A percentile compares a stretch with the other conserved stretches of the same genome.
phyloP scores from a whole-genome alignment of 2,113 vertebrate species.

The Fregata magnificens region DNA sequence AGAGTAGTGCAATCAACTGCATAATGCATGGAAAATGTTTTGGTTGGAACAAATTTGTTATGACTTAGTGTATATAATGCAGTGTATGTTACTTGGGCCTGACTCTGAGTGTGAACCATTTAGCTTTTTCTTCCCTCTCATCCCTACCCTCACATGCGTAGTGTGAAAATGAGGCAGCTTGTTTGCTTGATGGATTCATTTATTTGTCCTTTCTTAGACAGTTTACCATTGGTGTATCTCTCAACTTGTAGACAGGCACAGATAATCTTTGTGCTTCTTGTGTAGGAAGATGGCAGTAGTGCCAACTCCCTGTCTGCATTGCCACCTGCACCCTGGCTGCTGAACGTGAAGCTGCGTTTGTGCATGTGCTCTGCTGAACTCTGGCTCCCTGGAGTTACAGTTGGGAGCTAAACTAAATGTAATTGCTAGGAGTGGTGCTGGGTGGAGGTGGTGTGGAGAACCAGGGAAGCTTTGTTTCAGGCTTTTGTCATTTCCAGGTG shows the following conservation, averaged over 20 bases:
- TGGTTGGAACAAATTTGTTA: neutral
- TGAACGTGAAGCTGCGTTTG: accelerated
- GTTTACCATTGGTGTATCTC: neutral
- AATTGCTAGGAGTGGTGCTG: neutral
- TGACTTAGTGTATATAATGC: neutral
- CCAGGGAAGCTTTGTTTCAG: neutral
- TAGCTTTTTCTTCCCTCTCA: neutral
- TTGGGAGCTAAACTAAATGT: neutral
- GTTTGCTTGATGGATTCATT: neutral
- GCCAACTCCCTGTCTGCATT: accelerated
- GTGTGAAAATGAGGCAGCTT: neutral
- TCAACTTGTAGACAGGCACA: neutral
- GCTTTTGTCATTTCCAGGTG: neutral
- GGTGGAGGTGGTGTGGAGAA: neutral
- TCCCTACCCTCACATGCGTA: neutral
- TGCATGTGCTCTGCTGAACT: neutral
- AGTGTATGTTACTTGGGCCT: neutral
- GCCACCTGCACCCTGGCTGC: neutral
- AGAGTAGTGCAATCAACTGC: neutral
- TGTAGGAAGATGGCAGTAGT: neutral
- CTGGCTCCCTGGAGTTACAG: neutral
- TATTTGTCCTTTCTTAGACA: neutral
- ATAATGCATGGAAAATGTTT: neutral
- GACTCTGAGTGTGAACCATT: neutral
- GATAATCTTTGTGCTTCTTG: neutral